Percentiles rank a stretch among this genome's conserved stretches.
Evolutionary conservation across 2,113 vertebrate species (phyloP).

Genomic region (Mellivora capensis): DNA sequence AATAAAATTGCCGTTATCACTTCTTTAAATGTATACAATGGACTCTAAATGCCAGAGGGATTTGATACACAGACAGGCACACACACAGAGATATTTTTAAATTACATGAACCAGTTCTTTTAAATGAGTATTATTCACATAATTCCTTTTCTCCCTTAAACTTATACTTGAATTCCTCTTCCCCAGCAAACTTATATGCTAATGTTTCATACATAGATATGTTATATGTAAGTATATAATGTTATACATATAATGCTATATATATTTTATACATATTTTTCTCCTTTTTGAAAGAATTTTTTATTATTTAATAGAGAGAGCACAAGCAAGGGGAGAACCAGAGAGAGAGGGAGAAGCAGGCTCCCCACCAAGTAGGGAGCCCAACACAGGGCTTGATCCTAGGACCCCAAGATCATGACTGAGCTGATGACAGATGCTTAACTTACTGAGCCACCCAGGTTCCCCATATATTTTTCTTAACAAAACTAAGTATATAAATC

Average conservation of each 20-base stretch:
- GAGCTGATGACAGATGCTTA: background rate
- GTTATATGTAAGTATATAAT: background rate
- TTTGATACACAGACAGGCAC: background rate
- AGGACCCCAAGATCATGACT: background rate
- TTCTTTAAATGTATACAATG: background rate
- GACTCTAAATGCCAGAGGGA: background rate
- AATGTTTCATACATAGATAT: background rate
- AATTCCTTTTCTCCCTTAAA: conserved; percentile 1
- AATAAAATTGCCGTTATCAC: background rate
- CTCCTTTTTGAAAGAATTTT: background rate
- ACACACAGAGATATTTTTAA: background rate
- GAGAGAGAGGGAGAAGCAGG: background rate
- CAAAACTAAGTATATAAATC: conserved; percentile 9
- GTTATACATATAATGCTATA: background rate
- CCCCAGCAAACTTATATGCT: background rate
- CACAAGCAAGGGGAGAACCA: background rate
- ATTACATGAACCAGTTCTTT: background rate
- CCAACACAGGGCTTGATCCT: background rate
- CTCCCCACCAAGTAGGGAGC: background rate
- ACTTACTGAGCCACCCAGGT: too few species aligned
- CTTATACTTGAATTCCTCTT: background rate
- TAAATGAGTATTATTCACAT: background rate
- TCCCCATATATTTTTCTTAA: background rate
- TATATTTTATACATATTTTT: background rate
- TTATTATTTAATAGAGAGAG: background rate